phyloP scores from a whole-genome alignment of 2,113 vertebrate genomes.

The Tachuris rubrigastra region DNA sequence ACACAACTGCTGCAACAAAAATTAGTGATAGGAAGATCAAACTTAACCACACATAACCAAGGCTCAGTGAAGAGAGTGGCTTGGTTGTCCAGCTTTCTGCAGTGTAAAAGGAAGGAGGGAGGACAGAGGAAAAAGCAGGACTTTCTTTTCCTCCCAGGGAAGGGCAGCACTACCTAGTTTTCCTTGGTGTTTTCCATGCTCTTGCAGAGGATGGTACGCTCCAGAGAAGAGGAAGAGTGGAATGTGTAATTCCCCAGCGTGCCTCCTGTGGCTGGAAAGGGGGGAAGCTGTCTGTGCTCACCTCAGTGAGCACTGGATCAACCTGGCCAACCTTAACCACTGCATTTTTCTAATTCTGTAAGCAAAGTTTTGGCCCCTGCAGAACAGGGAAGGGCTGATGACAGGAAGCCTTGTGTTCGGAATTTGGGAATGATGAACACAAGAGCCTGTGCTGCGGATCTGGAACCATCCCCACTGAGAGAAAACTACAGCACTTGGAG shows the following conservation, averaged over 20 bases:
- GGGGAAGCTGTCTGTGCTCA: fast-evolving
- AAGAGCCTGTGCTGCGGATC: fast-evolving
- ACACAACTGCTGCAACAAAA: neutral
- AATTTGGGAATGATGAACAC: fast-evolving
- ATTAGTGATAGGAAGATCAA: fast-evolving
- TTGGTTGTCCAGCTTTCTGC: neutral
- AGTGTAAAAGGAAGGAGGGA: neutral
- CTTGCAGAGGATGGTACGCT: fast-evolving
- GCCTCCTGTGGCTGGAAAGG: neutral
- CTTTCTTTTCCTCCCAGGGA: neutral
- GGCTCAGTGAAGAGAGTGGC: too few relatives aligned
- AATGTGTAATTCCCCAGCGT: neutral
- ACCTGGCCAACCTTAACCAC: fast-evolving
- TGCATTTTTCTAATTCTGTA: neutral
- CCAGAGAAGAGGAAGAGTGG: neutral
- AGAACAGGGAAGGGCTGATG: fast-evolving
- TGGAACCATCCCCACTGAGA: fast-evolving
- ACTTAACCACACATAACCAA: neutral
- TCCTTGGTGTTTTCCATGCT: neutral
- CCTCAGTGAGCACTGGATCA: too few relatives aligned
- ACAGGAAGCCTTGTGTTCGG: fast-evolving
- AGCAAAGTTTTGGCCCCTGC: neutral
- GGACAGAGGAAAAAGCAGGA: neutral
- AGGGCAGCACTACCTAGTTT: neutral
- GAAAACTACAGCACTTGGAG: neutral